These are phyloP conservation scores for Turritopsis dohrnii DNA, from an alignment of 30 jellyfish, hydroid and myxozoan genomes.

Conservation along the genomic window DNA sequence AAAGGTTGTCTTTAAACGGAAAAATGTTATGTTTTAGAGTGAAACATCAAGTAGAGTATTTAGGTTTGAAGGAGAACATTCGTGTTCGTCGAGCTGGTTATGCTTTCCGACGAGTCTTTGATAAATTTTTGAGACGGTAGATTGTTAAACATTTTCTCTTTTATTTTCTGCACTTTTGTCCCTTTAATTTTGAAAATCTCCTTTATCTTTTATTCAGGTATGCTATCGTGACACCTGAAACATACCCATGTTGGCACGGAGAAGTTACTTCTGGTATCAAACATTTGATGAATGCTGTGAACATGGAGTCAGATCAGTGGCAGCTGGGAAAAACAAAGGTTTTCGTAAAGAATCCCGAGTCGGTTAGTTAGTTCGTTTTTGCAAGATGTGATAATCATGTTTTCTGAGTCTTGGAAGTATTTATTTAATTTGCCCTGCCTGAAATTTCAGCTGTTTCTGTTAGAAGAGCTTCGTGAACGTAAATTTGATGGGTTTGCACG, in stretches of 20 bases:
- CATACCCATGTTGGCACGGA: constrained; percentile 94
- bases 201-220: constrained; percentile 35
- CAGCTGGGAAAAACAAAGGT: constrained; percentile 95
- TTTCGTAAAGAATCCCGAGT: constrained; percentile 93
- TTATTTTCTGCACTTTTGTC: no score
- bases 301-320: constrained; percentile 99
- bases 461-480: constrained; percentile 96
- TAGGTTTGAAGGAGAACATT: constrained; percentile 95
- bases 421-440: not conserved
- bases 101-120: constrained; percentile 89
- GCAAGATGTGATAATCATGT: not conserved
- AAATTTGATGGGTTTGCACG: constrained; percentile 93
- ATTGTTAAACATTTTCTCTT: not conserved
- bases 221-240: constrained; percentile 83
- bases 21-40: constrained; percentile 43
- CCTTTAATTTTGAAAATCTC: not conserved
- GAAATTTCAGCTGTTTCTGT: constrained; percentile 63
- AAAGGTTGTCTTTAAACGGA: not conserved
- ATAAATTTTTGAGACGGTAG: constrained; percentile 85
- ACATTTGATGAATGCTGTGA: constrained; percentile 80
- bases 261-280: constrained; percentile 71
- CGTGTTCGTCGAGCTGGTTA: constrained; percentile 98
- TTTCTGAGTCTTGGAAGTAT: not conserved
- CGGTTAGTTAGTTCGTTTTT: constrained; percentile 48
- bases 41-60: constrained; percentile 96